Conservation (phyloP, 2,113 vertebrate species). For the Atherinomorus stipes region DNA sequence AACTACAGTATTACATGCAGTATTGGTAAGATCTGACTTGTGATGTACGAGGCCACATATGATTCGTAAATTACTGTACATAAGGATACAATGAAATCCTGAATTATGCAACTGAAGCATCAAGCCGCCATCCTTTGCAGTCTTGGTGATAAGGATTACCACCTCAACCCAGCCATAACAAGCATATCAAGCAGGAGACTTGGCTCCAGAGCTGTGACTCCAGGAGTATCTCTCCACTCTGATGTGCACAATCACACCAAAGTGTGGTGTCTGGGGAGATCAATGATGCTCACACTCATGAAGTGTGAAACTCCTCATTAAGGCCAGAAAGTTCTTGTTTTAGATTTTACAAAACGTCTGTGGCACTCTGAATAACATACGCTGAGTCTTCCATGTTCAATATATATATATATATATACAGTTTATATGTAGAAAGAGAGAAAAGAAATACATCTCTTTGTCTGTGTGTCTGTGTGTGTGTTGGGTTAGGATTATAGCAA, state of each 20-base stretch:
- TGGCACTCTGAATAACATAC: conserved; percentile 34
- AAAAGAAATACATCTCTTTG: background rate
- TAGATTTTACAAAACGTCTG: conserved; percentile 50
- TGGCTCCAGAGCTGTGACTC: conserved; percentile 52
- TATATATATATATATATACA: too few species aligned
- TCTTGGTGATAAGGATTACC: conserved; percentile 40
- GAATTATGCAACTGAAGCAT: conserved; percentile 46
- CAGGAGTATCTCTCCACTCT: conserved; percentile 55
- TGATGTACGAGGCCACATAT: conserved; percentile 17
- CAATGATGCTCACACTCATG: conserved; percentile 49
- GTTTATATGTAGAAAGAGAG: too few species aligned
- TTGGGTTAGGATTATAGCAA: too few species aligned
- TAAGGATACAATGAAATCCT: conserved; percentile 42
- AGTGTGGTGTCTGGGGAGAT: conserved; percentile 58
- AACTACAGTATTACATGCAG: background rate
- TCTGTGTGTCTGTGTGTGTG: too few species aligned
- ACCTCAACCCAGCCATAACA: conserved; percentile 49
- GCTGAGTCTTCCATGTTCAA: too few species aligned
- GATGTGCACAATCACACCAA: conserved; percentile 67
- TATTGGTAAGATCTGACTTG: conserved; percentile 4
- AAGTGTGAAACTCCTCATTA: conserved; percentile 66
- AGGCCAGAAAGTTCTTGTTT: conserved; percentile 56
- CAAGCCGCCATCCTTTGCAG: background rate
- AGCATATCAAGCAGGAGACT: conserved; percentile 50
- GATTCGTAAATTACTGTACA: conserved; percentile 39